A percentile compares a stretch with the other conserved stretches of the same genome.
Conservation (phyloP, 1,140 invertebrate species). For the Chironomus tepperi region DNA sequence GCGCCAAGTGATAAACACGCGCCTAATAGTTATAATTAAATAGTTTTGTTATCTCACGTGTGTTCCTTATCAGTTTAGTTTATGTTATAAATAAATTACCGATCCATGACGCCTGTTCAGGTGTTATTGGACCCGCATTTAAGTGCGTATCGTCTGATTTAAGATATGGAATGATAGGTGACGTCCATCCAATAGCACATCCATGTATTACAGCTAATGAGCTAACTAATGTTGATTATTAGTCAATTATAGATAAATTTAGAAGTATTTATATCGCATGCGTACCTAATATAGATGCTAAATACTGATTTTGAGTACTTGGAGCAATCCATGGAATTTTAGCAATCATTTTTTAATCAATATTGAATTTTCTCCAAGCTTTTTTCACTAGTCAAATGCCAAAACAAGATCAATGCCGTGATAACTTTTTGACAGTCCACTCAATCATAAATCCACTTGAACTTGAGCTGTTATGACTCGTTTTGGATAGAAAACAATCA, state of each 20-base stretch:
- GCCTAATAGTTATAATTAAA: not conserved
- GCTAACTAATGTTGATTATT: slow-evolving; percentile 27
- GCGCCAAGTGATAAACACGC: slow-evolving; percentile 25
- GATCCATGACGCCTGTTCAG: not conserved
- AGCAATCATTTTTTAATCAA: too few relatives aligned
- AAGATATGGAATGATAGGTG: slow-evolving; percentile 31
- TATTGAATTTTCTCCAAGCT: too few relatives aligned
- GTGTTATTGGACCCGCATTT: not conserved
- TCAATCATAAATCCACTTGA: too few relatives aligned
- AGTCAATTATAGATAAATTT: too few relatives aligned
- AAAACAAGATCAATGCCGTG: too few relatives aligned
- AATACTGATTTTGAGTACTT: not conserved
- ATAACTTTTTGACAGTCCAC: too few relatives aligned
- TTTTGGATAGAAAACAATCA: too few relatives aligned
- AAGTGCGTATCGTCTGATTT: slow-evolving; percentile 29
- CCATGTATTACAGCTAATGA: slow-evolving; percentile 34
- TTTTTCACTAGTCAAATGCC: too few relatives aligned
- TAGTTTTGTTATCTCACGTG: too few relatives aligned
- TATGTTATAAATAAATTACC: slow-evolving; percentile 24
- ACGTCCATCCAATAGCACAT: slow-evolving; percentile 34
- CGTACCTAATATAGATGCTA: not conserved
- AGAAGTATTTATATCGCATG: not conserved
- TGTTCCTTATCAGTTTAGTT: too few relatives aligned
- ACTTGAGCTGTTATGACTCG: too few relatives aligned
- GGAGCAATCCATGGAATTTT: too few relatives aligned